Evolutionary conservation across 2,888 invertebrate genomes (phyloP).

Genomic region (Leucania comma): DNA sequence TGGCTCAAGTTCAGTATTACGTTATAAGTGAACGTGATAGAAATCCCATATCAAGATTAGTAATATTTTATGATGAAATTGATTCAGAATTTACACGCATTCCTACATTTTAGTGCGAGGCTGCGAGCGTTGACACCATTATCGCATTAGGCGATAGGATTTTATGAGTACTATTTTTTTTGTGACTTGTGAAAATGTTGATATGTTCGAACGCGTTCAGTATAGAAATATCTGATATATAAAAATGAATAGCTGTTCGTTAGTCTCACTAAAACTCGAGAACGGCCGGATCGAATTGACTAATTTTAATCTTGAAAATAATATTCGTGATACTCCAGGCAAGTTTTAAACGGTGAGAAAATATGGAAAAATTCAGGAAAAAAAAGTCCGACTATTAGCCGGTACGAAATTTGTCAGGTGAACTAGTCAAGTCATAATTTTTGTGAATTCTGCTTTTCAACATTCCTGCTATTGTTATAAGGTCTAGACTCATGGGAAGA

Average conservation of each 20-base stretch:
- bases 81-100: constrained; percentile 74
- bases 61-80: constrained; percentile 75
- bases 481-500: neutral
- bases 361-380: no score
- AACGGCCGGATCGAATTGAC: no score
- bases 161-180: constrained; percentile 24
- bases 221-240: no score
- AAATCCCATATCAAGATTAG: constrained; percentile 77
- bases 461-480: neutral
- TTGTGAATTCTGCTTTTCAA: neutral
- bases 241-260: no score
- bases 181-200: neutral
- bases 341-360: no score
- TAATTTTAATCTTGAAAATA: no score
- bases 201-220: no score
- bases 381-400: no score
- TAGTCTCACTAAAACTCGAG: no score
- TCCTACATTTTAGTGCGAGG: constrained; percentile 61
- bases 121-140: constrained; percentile 59
- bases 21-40: constrained; percentile 84
- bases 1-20: constrained; percentile 71
- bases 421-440: no score
- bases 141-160: constrained; percentile 45
- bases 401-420: no score
- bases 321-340: no score